phyloP scores from a whole-genome alignment of 2,888 invertebrate species.

The Stenchaetothrips biformis region DNA sequence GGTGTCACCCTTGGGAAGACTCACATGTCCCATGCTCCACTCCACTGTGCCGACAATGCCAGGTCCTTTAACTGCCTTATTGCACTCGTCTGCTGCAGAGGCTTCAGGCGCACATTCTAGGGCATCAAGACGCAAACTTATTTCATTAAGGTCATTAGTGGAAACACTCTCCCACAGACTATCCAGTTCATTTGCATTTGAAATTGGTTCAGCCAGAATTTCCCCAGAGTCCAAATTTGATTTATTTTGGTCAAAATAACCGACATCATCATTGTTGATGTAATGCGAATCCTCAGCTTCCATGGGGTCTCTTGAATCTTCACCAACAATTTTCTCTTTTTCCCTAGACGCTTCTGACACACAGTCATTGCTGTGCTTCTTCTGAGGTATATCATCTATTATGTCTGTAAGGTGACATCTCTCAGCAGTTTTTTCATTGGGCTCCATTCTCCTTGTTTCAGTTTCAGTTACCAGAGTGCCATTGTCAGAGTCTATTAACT shows the following conservation, averaged over 20 bases:
- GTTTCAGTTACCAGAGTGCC: too few relatives aligned
- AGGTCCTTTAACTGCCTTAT: neutral
- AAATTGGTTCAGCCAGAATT: neutral
- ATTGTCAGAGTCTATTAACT: too few relatives aligned
- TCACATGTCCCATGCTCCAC: conserved; percentile 39
- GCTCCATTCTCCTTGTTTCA: too few relatives aligned
- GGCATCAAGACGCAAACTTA: neutral
- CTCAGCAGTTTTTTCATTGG: too few relatives aligned
- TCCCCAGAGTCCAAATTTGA: neutral
- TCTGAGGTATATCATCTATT: too few relatives aligned
- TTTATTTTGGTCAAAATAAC: neutral
- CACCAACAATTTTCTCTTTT: too few relatives aligned
- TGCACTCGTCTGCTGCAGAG: neutral
- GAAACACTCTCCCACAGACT: neutral
- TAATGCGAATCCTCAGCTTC: too few relatives aligned
- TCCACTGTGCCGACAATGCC: conserved; percentile 30
- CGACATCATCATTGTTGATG: too few relatives aligned
- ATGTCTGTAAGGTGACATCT: too few relatives aligned
- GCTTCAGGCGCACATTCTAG: neutral
- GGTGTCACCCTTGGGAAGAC: conserved; percentile 29
- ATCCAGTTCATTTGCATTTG: neutral
- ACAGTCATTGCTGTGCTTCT: too few relatives aligned
- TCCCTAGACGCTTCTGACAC: too few relatives aligned
- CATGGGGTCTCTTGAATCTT: too few relatives aligned
- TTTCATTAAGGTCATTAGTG: neutral